Base-by-base conservation (phyloP, 2,113 vertebrate species). In the Urocolius indicus region DNA sequence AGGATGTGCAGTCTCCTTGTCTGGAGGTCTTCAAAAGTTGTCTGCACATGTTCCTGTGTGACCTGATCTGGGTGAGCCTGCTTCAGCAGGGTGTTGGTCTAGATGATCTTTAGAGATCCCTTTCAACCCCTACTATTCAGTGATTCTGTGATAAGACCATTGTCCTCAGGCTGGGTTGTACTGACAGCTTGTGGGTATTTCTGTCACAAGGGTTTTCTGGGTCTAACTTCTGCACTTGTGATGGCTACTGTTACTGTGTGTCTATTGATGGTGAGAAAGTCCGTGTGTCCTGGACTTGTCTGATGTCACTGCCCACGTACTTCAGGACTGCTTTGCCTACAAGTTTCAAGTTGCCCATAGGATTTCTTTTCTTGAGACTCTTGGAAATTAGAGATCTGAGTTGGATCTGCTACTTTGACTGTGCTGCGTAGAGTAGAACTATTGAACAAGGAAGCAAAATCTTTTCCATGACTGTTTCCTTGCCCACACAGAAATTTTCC, bases 131-230 rank as follows among this genome's bases (percentile, higher is more conserved):
- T 41, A 41, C 38, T 12, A 41, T 41, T 9, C 38, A 41, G 38
- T 41, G 38, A 41, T 41, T 41, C 38, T 41, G 34, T 0, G 2
- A 6, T 18, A 3, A 41, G 10, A 13, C 8, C 1, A 1, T 51
- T 83, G 32, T 51, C 55, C 62, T 78, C 49, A 11, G 74, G 58
- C 62, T 87, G 58, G 26, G 22, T 18, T 6, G 4, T n/a, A 13
- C 23, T 18, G n/a, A 7, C 4, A 26, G 59, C 1, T 0, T 29
- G 49, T 3, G 9, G n/a, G 22, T 4, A 3, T 10, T 52, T 94
- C 38, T 68, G 38, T 69, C 32, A 5, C 3, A 2, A 32, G 69
- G 45, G 3, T 2, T 52, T 36, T 13, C 71, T 74, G 55, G 20
- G 16, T 58, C 62, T 48, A 4, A 1, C n/a, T 48, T 62, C 74